These are phyloP conservation scores for Yasuhikotakia modesta DNA, from an alignment of 2,797 vertebrate species.

Conservation along the genomic window DNA sequence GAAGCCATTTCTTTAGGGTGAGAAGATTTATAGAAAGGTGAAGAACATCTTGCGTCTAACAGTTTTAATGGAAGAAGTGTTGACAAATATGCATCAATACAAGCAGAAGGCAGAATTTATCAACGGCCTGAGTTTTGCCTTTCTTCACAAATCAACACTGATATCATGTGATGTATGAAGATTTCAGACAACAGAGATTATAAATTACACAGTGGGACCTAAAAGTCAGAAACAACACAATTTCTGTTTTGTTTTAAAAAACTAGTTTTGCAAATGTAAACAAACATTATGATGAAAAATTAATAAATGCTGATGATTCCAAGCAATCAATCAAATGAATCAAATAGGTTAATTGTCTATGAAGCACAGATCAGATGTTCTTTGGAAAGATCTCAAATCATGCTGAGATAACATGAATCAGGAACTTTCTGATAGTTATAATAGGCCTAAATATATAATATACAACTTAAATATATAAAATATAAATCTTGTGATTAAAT, in stretches of 20 bases:
- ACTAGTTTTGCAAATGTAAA: not conserved
- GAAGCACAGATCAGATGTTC: not conserved
- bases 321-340: no score
- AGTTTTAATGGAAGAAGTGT: conserved; percentile 2
- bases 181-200: not conserved
- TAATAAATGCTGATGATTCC: not conserved
- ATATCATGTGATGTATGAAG: not conserved
- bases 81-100: not conserved
- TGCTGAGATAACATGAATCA: not conserved
- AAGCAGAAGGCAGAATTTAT: not conserved
- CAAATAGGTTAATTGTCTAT: not conserved
- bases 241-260: not conserved
- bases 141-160: conserved; percentile 35
- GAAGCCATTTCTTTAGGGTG: not conserved
- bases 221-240: not conserved
- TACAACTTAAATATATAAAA: no score
- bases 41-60: not conserved
- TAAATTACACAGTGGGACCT: not conserved
- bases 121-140: not conserved
- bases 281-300: not conserved
- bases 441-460: no score
- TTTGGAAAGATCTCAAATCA: not conserved
- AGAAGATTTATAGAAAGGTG: conserved; percentile 9
- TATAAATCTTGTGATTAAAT: no score
- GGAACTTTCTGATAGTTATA: not conserved